phyloP scores from a whole-genome alignment of 2,797 vertebrate species.

The Podarcis lilfordi region DNA sequence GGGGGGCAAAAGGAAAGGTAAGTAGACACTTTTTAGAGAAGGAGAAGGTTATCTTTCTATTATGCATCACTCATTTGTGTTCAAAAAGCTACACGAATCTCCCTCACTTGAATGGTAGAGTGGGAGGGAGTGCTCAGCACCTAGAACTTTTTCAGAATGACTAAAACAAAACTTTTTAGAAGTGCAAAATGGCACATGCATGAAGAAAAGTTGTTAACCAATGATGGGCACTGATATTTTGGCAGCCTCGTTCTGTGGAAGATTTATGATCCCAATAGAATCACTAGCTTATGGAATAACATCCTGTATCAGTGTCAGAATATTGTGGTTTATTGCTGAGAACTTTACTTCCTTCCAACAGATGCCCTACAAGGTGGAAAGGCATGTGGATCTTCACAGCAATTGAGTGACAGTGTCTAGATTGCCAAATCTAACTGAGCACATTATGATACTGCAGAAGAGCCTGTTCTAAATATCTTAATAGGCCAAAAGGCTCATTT shows the following conservation, averaged over 20 bases:
- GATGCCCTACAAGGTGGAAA: background rate
- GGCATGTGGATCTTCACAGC: background rate
- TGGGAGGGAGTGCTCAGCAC: background rate
- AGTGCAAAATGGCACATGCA: background rate
- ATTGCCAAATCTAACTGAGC: conserved; percentile 9
- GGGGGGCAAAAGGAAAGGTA: background rate
- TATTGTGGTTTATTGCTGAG: background rate
- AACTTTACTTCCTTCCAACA: background rate
- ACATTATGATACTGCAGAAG: background rate
- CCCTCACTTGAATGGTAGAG: background rate
- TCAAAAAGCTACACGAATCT: background rate
- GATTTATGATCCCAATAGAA: background rate
- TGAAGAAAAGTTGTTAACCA: background rate
- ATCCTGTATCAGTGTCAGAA: background rate
- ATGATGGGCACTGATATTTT: background rate
- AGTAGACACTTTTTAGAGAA: background rate
- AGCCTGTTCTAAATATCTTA: background rate
- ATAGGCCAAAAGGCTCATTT: background rate
- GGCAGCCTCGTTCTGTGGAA: background rate
- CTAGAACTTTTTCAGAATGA: background rate
- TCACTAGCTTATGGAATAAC: background rate
- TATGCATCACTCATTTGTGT: background rate
- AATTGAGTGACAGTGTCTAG: background rate
- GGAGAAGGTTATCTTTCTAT: background rate
- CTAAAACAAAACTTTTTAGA: background rate